These are phyloP conservation scores for Halesus radiatus DNA, from an alignment of 1,140 invertebrate genomes.

Conservation along the genomic window DNA sequence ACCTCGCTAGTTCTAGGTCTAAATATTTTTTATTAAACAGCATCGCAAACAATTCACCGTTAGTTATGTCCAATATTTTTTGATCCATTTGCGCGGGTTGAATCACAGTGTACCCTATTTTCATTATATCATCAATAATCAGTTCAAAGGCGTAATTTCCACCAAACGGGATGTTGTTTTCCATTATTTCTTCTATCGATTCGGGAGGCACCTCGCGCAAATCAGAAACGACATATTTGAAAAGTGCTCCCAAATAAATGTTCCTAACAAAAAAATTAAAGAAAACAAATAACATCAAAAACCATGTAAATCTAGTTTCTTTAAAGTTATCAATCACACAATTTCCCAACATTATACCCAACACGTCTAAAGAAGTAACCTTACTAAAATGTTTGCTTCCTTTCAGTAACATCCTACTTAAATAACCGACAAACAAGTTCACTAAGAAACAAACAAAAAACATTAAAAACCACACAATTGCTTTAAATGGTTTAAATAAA, in stretches of 20 bases:
- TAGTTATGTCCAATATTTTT: neutral
- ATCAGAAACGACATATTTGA: slow-evolving; percentile 8
- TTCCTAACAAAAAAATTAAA: slow-evolving; percentile 18
- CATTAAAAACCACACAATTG: neutral
- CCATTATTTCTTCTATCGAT: slow-evolving; percentile 4
- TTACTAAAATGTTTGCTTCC: neutral
- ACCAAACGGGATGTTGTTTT: neutral
- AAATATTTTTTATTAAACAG: neutral
- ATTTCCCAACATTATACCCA: slow-evolving; percentile 1
- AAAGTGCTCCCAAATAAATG: neutral
- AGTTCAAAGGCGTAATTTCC: neutral
- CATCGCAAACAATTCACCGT: slow-evolving; percentile 1
- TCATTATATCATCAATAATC: neutral
- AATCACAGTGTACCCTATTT: neutral
- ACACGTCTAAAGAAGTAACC: neutral
- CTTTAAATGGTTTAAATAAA: slow-evolving; percentile 12
- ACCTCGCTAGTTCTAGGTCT: neutral
- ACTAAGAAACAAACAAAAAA: neutral
- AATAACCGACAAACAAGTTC: no score
- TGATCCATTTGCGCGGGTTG: neutral
- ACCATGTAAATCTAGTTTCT: neutral
- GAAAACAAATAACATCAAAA: neutral
- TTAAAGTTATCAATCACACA: neutral
- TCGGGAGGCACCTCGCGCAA: neutral
- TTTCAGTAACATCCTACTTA: no score